Base-by-base conservation (phyloP, 2,113 vertebrate species). In the Salvelinus fontinalis region DNA sequence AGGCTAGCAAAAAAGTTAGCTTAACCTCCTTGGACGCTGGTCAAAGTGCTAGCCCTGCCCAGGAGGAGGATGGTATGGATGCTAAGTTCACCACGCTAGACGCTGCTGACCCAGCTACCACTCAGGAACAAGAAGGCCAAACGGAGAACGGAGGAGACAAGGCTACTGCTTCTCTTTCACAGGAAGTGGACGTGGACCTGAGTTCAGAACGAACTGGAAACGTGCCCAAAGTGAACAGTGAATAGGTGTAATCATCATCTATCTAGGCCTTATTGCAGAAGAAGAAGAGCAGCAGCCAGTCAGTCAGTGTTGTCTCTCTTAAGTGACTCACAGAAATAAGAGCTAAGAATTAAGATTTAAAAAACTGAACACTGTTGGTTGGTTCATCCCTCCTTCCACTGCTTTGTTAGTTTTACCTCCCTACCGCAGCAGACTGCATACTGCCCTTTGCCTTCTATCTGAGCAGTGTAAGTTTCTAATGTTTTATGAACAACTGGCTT, bases 171-270 rank as follows among this genome's bases (percentile, higher is more conserved):
- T 88, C 80, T 60, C 7, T 85, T 51, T 44, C 9, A 44, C 39
- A 12, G 39, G 39, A 44, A 44, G 39, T 44, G 9, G 39, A 44
- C 39, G 54, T 16, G 51, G 51, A 93, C 70, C 90, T 79, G 69
- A 92, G 87, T 80, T 80, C 83, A 77, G 91, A 84, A 86, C 91
- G 87, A 79, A 92, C 90, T 88, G 95, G 90, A 88, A 93, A 92
- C 29, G 87, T 87, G 70, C 87, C 93, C 92, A 93, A 93, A 95
- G 95, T 94, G 65, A 87, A 85, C 83, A 87, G 84, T 83, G 91
- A 95, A 80, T 93, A 92, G 90, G 26, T 27, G 18, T 31, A 70
- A 39, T 44, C 39, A 44, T 4, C 5, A 75, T 74, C 67, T 31
- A 54, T 16, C 16, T 67, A 5, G 12, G 18, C 62, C 34, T 68